Conservation (phyloP, 2,888 invertebrate genomes). For the Ommatoiulus sabulosus region DNA sequence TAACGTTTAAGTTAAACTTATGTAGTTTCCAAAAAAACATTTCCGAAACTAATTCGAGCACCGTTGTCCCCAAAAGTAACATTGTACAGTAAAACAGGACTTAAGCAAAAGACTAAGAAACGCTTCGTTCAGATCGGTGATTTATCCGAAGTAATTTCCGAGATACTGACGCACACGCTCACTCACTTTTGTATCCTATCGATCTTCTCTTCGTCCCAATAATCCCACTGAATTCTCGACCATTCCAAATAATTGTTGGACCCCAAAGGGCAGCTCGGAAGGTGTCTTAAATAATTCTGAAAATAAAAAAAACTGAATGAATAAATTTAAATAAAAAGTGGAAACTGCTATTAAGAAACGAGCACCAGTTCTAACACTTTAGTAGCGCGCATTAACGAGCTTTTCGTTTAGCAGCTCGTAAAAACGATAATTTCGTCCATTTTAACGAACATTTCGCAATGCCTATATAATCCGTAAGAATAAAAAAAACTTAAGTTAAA, state of each 20-base stretch:
- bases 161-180: not conserved
- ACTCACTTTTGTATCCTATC: constrained; percentile 46
- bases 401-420: not conserved
- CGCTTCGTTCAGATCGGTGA: too few relatives aligned
- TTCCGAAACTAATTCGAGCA: too few relatives aligned
- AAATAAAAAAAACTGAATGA: not conserved
- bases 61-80: not conserved
- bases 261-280: constrained; percentile 52
- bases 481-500: not conserved
- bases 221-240: constrained; percentile 51
- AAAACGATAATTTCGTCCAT: not conserved
- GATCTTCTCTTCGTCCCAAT: constrained; percentile 44
- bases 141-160: too few relatives aligned
- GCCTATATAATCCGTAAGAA: not conserved
- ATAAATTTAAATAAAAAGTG: not conserved
- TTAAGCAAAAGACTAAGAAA: too few relatives aligned
- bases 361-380: not conserved
- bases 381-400: not conserved
- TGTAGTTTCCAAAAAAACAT: not conserved
- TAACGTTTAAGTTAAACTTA: not conserved
- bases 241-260: constrained; percentile 42
- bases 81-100: not conserved
- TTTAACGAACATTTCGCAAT: not conserved
- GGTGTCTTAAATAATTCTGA: constrained; percentile 52
- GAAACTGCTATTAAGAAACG: too few relatives aligned